phyloP scores from a whole-genome alignment of 2,797 vertebrate species.

The Siniperca scherzeri region DNA sequence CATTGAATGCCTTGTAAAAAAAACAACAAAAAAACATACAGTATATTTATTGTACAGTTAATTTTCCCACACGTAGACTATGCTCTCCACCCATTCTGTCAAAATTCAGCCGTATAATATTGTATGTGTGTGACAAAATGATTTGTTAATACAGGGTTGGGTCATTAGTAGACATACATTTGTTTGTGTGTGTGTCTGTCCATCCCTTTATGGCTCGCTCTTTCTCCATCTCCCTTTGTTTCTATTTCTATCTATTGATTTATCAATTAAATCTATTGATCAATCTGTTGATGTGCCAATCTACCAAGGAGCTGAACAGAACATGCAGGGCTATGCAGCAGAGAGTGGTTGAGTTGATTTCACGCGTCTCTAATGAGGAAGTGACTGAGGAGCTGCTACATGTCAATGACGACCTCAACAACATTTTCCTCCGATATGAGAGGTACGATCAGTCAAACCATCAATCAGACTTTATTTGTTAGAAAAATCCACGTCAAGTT shows the following conservation, averaged over 20 bases:
- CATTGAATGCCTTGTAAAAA: not conserved
- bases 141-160: not conserved
- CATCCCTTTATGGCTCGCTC: not conserved
- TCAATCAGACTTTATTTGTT: not conserved
- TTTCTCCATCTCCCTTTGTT: not conserved
- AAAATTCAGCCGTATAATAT: not conserved
- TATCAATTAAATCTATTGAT: not conserved
- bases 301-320: constrained; percentile 91
- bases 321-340: constrained; percentile 97
- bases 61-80: not conserved
- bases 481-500: not conserved
- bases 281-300: constrained; percentile 8
- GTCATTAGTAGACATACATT: not conserved
- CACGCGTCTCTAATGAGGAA: constrained; percentile 94
- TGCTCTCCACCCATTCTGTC: not conserved
- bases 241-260: not conserved
- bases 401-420: constrained; percentile 97
- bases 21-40: not conserved
- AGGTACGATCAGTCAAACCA: constrained; percentile 80
- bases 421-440: constrained; percentile 95
- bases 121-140: not conserved
- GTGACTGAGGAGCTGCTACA: constrained; percentile 96
- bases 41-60: not conserved
- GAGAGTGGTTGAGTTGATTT: constrained; percentile 94
- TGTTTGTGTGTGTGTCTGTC: not conserved